These are phyloP conservation scores for Mythimna vitellina DNA, from an alignment of 2,888 invertebrate species.

Conservation along the genomic window DNA sequence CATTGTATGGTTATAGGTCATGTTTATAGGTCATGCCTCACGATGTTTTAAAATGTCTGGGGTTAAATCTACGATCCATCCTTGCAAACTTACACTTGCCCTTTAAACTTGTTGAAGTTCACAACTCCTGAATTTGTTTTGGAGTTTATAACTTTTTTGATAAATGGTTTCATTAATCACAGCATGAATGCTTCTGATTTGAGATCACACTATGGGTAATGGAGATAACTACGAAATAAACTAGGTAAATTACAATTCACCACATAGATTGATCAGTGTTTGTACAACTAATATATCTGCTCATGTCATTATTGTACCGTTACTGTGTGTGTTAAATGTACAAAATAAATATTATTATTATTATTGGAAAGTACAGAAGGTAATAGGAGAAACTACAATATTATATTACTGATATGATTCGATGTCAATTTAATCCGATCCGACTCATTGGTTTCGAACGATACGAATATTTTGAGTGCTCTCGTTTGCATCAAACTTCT, in stretches of 20 bases:
- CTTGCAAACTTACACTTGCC: neutral
- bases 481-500: conserved; percentile 4
- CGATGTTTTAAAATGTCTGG: too few species aligned
- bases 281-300: too few species aligned
- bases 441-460: conserved; percentile 20
- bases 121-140: neutral
- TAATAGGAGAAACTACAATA: neutral
- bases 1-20: too few species aligned
- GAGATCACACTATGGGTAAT: neutral
- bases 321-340: too few species aligned
- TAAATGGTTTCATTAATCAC: neutral
- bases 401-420: conserved; percentile 12
- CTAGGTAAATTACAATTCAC: neutral
- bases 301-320: too few species aligned
- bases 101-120: conserved; percentile 18
- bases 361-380: neutral
- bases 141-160: neutral
- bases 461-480: conserved; percentile 19
- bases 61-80: neutral
- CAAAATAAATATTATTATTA: too few species aligned
- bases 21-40: too few species aligned
- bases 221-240: neutral
- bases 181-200: neutral
- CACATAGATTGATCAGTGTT: neutral
- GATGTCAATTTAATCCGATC: conserved; percentile 5